Evolutionary conservation across 2,888 invertebrate species (phyloP).

Genomic region (Diaperis boleti): DNA sequence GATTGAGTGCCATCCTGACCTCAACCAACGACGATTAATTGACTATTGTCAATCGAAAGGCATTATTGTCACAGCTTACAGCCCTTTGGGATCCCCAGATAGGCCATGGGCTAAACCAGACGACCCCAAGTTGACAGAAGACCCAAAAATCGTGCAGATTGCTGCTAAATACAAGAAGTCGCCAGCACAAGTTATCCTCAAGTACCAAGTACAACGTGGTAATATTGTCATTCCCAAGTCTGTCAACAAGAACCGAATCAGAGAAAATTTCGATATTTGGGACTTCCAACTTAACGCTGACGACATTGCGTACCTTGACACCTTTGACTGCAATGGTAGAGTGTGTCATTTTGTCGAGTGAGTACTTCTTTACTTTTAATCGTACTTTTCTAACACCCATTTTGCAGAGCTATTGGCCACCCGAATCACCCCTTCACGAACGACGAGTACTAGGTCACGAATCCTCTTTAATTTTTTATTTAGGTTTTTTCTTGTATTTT

Average conservation of each 20-base stretch:
- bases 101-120: conserved; percentile 85
- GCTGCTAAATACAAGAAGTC: conserved; percentile 76
- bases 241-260: conserved; percentile 78
- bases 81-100: conserved; percentile 87
- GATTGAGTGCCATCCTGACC: conserved; percentile 87
- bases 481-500: conserved; percentile 9
- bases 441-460: conserved; percentile 21
- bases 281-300: conserved; percentile 79
- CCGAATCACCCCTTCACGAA: conserved; percentile 32
- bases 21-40: conserved; percentile 78
- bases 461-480: not conserved
- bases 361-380: conserved; percentile 3
- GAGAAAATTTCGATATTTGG: conserved; percentile 79
- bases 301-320: conserved; percentile 76
- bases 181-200: conserved; percentile 78
- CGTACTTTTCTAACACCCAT: not conserved
- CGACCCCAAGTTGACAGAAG: conserved; percentile 79
- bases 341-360: conserved; percentile 60
- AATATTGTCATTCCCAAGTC: conserved; percentile 83
- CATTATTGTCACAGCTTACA: conserved; percentile 83
- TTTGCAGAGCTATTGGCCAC: conserved; percentile 27
- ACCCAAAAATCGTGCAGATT: conserved; percentile 75
- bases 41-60: conserved; percentile 76
- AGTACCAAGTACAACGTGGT: conserved; percentile 74
- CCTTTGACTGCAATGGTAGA: conserved; percentile 78